Evolutionary conservation across 2,113 vertebrate genomes (phyloP).

Genomic region (Ailuropoda melanoleuca): DNA sequence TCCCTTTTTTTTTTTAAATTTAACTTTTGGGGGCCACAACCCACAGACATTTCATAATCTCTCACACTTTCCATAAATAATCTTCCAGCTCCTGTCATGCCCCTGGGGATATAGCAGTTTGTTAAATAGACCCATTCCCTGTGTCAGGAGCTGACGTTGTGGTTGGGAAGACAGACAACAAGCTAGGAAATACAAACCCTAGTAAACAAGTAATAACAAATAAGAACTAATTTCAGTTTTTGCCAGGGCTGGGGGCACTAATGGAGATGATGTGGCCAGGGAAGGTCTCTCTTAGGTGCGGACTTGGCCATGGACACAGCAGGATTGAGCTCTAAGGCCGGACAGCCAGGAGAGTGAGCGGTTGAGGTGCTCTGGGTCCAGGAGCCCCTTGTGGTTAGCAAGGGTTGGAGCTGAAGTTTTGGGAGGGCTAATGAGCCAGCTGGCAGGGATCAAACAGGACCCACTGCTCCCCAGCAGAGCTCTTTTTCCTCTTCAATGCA

Average conservation of each 20-base stretch:
- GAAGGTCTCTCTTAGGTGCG: neutral
- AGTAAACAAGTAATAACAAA: neutral
- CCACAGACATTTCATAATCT: neutral
- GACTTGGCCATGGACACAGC: neutral
- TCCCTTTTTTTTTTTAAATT: neutral
- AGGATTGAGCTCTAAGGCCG: neutral
- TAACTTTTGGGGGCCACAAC: neutral
- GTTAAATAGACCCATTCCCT: neutral
- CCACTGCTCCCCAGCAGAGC: neutral
- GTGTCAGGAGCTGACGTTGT: neutral
- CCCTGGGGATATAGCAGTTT: neutral
- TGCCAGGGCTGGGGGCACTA: neutral
- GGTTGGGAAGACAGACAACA: neutral
- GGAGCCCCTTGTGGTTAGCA: neutral
- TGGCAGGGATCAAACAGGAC: neutral
- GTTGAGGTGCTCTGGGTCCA: neutral
- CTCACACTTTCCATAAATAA: neutral
- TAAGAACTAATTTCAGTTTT: neutral
- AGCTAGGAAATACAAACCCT: neutral
- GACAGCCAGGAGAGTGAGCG: neutral
- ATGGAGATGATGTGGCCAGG: neutral
- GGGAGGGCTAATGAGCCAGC: neutral
- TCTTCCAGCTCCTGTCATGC: neutral
- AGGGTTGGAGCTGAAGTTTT: neutral
- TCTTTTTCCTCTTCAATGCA: neutral